Conservation (phyloP, 2,113 vertebrate species). For the Sus scrofa region T2T-Sscrofa CM000822.6:19460001-19460500, state of each 20-base stretch:
- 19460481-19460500: too few species aligned
- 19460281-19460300: too few species aligned
- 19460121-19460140: neutral
- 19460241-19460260: too few species aligned
- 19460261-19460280: too few species aligned
- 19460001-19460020: conserved; percentile 19
- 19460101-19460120: neutral
- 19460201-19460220: too few species aligned
- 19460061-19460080: conserved; percentile 25
- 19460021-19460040: neutral
- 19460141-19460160: neutral
- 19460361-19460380: conserved; percentile 31
- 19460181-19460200: too few species aligned
- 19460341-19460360: neutral
- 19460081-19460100: neutral
- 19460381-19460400: neutral
- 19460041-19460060: neutral
- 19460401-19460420: neutral
- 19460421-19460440: neutral
- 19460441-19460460: conserved; percentile 47
- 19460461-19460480: neutral
- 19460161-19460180: too few species aligned
- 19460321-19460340: too few species aligned
- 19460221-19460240: too few species aligned
- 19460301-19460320: too few species aligned